phyloP scores from a whole-genome alignment of 2,113 vertebrate genomes.

The human (Homo sapiens) region DNA sequence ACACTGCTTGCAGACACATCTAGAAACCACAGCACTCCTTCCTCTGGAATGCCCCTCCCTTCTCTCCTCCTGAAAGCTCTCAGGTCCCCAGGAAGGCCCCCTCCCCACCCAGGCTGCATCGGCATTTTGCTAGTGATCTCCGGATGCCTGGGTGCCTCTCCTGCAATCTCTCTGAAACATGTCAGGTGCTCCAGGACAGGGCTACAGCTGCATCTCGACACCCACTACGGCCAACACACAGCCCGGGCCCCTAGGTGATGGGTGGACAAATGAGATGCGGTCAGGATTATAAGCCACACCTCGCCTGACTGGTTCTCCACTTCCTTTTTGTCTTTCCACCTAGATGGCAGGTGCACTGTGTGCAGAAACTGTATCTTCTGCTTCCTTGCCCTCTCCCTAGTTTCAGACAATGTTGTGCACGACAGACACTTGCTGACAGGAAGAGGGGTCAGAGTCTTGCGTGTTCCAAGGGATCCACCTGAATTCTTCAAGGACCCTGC shows the following conservation, averaged over 20 bases:
- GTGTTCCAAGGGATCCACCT: neutral
- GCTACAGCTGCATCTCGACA: neutral
- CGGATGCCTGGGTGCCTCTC: rapidly evolving
- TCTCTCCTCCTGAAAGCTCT: neutral
- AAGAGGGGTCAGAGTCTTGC: neutral
- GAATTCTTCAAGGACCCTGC: neutral
- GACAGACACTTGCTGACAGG: no score
- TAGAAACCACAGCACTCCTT: no score
- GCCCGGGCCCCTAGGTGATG: rapidly evolving
- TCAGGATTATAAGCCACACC: neutral
- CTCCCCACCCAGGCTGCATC: neutral
- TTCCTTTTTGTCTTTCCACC: neutral
- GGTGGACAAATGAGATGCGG: rapidly evolving
- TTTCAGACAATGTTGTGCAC: neutral
- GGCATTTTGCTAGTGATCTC: neutral
- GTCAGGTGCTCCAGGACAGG: neutral
- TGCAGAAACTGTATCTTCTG: neutral
- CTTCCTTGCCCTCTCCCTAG: neutral
- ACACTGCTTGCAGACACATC: neutral
- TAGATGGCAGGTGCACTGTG: neutral
- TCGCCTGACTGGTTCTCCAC: neutral
- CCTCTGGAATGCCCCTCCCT: neutral
- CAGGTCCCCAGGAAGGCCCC: neutral
- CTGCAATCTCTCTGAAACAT: neutral
- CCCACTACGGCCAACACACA: rapidly evolving